Conservation (phyloP, 1,140 invertebrate genomes). For the Papilio xuthus region DNA sequence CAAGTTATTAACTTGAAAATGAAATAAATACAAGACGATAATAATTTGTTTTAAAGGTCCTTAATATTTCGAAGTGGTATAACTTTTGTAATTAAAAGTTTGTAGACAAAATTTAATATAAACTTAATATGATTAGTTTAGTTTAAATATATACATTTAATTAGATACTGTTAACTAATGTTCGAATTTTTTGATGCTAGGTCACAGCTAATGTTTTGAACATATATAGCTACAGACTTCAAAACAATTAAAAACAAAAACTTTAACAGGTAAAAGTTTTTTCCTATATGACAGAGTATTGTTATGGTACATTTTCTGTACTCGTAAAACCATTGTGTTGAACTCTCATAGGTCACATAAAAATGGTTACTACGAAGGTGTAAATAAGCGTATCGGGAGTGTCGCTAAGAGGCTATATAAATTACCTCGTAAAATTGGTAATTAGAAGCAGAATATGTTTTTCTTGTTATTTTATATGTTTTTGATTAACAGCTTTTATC, state of each 20-base stretch:
- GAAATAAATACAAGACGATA: constrained; percentile 16
- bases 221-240: too few relatives aligned
- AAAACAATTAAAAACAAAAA: too few relatives aligned
- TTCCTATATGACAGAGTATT: not conserved
- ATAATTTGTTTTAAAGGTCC: constrained; percentile 8
- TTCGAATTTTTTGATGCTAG: not conserved
- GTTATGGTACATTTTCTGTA: not conserved
- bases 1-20: constrained; percentile 36
- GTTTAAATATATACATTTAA: not conserved
- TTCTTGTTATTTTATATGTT: constrained; percentile 19
- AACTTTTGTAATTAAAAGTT: constrained; percentile 23
- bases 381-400: constrained; percentile 29
- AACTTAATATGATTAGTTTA: not conserved
- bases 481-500: constrained; percentile 20
- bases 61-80: constrained; percentile 16
- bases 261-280: too few relatives aligned
- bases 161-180: not conserved
- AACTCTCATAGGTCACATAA: constrained; percentile 27
- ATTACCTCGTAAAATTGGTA: constrained; percentile 32
- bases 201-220: too few relatives aligned
- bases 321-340: not conserved
- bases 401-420: constrained; percentile 37
- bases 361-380: constrained; percentile 28
- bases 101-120: not conserved
- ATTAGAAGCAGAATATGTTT: constrained; percentile 35